These are phyloP conservation scores for Brachyrhaphis roseni DNA, from an alignment of 2,797 vertebrate species.

Conservation along the genomic window DNA sequence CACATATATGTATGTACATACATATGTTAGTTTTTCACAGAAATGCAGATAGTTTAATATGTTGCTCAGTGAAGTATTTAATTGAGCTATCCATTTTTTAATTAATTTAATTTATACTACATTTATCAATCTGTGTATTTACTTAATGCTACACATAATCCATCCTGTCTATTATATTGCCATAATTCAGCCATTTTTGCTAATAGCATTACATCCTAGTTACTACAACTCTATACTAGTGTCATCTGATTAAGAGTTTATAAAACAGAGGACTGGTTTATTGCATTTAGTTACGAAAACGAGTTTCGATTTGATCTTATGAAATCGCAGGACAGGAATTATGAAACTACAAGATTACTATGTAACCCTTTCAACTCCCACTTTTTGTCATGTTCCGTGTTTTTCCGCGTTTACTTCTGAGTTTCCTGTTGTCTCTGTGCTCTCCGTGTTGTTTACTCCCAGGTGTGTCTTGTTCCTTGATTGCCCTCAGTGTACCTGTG, in stretches of 20 bases:
- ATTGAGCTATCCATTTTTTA: no score
- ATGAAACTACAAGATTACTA: not conserved
- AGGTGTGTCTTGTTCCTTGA: no score
- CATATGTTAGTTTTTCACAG: no score
- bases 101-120: not conserved
- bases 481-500: no score
- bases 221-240: not conserved
- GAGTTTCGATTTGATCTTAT: not conserved
- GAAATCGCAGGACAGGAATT: not conserved
- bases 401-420: no score
- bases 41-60: no score
- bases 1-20: no score
- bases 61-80: no score
- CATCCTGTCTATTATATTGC: not conserved
- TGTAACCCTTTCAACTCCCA: no score
- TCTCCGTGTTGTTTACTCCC: no score
- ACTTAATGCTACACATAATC: not conserved
- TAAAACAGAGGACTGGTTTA: not conserved
- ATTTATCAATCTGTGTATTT: not conserved
- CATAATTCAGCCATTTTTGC: not conserved
- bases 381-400: no score
- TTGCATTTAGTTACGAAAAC: not conserved
- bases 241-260: not conserved
- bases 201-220: not conserved
- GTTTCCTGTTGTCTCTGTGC: no score